These are phyloP conservation scores for Epinotia nisella DNA, from an alignment of 2,888 invertebrate genomes.

Conservation along the genomic window DNA sequence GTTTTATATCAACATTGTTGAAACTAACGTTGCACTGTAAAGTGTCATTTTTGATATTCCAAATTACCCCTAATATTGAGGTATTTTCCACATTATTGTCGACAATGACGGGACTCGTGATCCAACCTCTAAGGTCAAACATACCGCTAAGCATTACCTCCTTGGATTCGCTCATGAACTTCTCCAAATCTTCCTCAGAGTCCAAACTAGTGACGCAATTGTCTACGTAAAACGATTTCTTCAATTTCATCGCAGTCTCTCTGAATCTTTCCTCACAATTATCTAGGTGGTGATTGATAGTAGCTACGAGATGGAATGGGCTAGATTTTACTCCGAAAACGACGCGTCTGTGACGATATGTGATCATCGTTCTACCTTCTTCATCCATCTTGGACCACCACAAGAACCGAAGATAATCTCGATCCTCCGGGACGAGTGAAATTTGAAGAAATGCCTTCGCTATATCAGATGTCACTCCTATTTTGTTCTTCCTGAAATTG, in stretches of 20 bases:
- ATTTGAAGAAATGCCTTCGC: not conserved
- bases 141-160: slow-evolving; percentile 36
- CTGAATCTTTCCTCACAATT: not conserved
- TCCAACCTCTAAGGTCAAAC: slow-evolving; percentile 15
- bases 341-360: slow-evolving; percentile 2
- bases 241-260: slow-evolving; percentile 10
- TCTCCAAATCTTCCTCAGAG: slow-evolving; percentile 21
- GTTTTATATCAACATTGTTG: too few relatives aligned
- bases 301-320: slow-evolving; percentile 16
- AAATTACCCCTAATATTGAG: too few relatives aligned
- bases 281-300: slow-evolving; percentile 14
- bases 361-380: not conserved
- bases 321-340: slow-evolving; percentile 10
- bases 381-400: slow-evolving; percentile 5
- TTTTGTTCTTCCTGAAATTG: too few relatives aligned
- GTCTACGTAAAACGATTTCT: slow-evolving; percentile 45
- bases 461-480: too few relatives aligned
- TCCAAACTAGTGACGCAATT: slow-evolving; percentile 46
- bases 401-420: not conserved
- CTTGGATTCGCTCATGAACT: slow-evolving; percentile 42
- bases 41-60: too few relatives aligned
- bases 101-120: too few relatives aligned
- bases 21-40: too few relatives aligned
- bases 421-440: not conserved
- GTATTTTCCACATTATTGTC: too few relatives aligned